Evolutionary conservation across 2,888 invertebrate genomes (phyloP), one percentile per base, ranked within the genome.

Genomic region (Scaptomyza reducta): DNA sequence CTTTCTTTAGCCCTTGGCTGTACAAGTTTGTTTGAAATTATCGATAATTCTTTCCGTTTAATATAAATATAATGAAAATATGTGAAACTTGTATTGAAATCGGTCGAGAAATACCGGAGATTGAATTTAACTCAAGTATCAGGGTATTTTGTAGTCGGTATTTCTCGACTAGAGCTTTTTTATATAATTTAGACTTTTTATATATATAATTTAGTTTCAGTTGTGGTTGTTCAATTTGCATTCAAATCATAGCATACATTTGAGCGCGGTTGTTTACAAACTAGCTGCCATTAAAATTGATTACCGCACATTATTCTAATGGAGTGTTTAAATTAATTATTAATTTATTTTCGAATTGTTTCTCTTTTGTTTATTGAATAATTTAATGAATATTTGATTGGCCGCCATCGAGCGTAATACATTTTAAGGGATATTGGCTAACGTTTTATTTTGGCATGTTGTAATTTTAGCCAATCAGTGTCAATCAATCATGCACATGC

Each of bases 401-500:
- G 3, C 35, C 33, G 38, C 47, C 38, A 54, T 11, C 31, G n/a
- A n/a, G 45, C 25, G 7, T n/a, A 9, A 38, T 29, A 46, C 14
- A 44, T 44, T 58, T 42, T 9, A 33, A 45, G 16, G 29, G 13
- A 22, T 40, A 16, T 40, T 44, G 7, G 33, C 41, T 73, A 11
- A 9, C 40, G 16, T 46, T 54, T 38, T 53, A 46, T 42, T 35
- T 42, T 14, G 41, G 27, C 53, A 61, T 70, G 70, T 76, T 75
- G 70, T 54, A 35, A 67, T 83, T 87, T 64, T 44, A 51, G 60
- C 40, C 68, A 83, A 74, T 83, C 81, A 77, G 29, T 50, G 78
- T 49, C 64, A 69, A 81, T 87, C 80, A 81, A 81, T 81, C 80
- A 86, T 67, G 57, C 54, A 59, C 66, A 67, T 44, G 76, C 42